These are phyloP conservation scores for Poeciliopsis turrubarensis DNA, from an alignment of 2,113 vertebrate species.

Conservation along the genomic window DNA sequence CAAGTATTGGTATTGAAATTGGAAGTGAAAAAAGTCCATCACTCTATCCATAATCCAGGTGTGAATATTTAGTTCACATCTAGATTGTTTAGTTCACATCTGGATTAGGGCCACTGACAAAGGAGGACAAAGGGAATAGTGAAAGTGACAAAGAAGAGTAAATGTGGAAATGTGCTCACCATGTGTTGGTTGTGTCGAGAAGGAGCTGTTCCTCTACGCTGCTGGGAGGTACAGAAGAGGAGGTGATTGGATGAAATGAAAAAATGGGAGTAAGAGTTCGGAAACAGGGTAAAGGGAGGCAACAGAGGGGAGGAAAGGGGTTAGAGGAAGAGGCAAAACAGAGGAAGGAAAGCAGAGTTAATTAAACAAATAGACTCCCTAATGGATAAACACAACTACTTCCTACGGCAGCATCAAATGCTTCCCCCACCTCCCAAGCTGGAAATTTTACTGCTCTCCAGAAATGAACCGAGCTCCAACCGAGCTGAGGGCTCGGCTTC, in stretches of 20 bases:
- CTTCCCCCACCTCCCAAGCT: slow-evolving; percentile 7
- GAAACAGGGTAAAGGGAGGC: slow-evolving; percentile 21
- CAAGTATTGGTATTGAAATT: too few species aligned
- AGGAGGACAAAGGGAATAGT: not conserved
- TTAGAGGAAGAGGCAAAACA: slow-evolving; percentile 20
- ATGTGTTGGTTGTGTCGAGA: slow-evolving; percentile 71
- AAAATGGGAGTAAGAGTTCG: slow-evolving; percentile 4
- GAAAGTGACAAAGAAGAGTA: not conserved
- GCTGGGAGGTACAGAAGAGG: slow-evolving; percentile 46
- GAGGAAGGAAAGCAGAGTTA: slow-evolving; percentile 62
- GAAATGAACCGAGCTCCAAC: slow-evolving; percentile 53
- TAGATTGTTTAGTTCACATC: too few species aligned
- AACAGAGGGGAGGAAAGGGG: slow-evolving; percentile 14
- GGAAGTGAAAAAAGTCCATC: too few species aligned
- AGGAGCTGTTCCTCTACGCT: slow-evolving; percentile 68
- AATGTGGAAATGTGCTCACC: slow-evolving; percentile 61
- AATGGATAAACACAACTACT: slow-evolving; percentile 66
- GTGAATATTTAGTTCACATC: too few species aligned
- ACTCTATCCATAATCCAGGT: too few species aligned
- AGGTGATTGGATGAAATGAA: not conserved
- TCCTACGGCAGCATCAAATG: slow-evolving; percentile 57
- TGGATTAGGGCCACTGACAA: not conserved
- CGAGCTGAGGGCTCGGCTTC: slow-evolving; percentile 38
- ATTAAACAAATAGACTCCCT: slow-evolving; percentile 72
- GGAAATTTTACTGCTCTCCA: slow-evolving; percentile 42